Evolutionary conservation across 2,113 vertebrate species (phyloP).

Genomic region (Hymenochirus boettgeri): DNA sequence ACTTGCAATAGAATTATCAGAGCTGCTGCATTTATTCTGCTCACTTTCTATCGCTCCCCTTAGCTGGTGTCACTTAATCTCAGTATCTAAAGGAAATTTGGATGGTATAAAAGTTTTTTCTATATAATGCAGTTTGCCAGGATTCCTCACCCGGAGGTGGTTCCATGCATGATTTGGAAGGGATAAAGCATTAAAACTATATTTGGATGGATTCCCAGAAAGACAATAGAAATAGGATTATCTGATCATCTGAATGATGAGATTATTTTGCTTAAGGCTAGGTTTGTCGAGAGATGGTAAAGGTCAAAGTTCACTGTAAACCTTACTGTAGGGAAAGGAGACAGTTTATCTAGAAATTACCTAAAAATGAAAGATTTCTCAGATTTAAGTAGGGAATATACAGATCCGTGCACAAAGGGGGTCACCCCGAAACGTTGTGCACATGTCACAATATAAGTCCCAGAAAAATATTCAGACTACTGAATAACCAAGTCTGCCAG

Average conservation of each 20-base stretch:
- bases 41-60: slow-evolving; percentile 13
- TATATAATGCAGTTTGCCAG: slow-evolving; percentile 28
- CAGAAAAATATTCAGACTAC: too few species aligned
- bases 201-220: slow-evolving; percentile 38
- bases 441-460: too few species aligned
- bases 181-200: slow-evolving; percentile 39
- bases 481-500: too few species aligned
- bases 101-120: slow-evolving; percentile 34
- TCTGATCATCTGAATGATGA: slow-evolving; percentile 21
- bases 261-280: neutral
- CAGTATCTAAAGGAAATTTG: slow-evolving; percentile 37
- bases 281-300: neutral
- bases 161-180: slow-evolving; percentile 37
- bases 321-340: too few species aligned
- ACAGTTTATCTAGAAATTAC: too few species aligned
- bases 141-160: slow-evolving; percentile 30
- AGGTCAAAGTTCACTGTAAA: slow-evolving; percentile 8
- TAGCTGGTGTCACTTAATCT: slow-evolving; percentile 39
- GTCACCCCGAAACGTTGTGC: too few species aligned
- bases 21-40: slow-evolving; percentile 23
- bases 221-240: slow-evolving; percentile 36
- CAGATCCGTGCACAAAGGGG: too few species aligned
- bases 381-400: too few species aligned
- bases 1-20: slow-evolving; percentile 17
- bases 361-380: too few species aligned